Evolutionary conservation across 2,797 vertebrate genomes (phyloP), one percentile per base, ranked within the genome.

Genomic region (Mallotus villosus): DNA sequence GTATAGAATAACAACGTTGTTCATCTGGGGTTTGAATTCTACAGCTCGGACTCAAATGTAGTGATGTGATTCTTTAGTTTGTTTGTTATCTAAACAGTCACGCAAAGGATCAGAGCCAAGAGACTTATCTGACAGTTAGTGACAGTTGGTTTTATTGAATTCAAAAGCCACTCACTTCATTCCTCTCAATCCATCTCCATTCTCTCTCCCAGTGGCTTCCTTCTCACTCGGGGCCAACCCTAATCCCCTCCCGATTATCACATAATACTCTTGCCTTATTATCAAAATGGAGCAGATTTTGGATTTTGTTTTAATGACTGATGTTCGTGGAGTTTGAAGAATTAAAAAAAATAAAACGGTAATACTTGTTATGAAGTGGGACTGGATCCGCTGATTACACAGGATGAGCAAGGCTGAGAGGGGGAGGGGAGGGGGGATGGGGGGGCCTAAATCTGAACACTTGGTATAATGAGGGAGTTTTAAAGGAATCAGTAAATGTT

Each of bases 61-160:
- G 37, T 12, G 8, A 11, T 11, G 8, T 11, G 37, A 41, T 41
- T 41, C 8, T 41, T 41, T 41, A 41, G 37, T 14, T 41, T 12
- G 34, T 37, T 37, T 8, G 9, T 41, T 12, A 41, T 41, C 11
- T 12, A 12, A 41, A 41, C 37, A 41, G 32, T 3, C 32, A 14
- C 12, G 37, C 9, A 41, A 12, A 81, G 76, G 65, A 73, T 68
- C 74, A 74, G 72, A 81, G 83, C 78, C 78, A 88, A 88, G 32
- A 8, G 5, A 34, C 32, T 1, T 7, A 34, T 34, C 5, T 34
- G 32, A 34, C 32, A 41, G 37, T 41, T 41, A 7, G 11, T 41
- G 84, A 89, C 88, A 88, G 82, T 90, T 89, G 88, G 88, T 88
- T 80, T 87, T 87, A 90, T 91, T 90, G 90, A 92, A 90, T 92